Base-by-base conservation (phyloP, 53 echinoderm and acorn worm genomes). In the Paracentrotus lividus region DNA sequence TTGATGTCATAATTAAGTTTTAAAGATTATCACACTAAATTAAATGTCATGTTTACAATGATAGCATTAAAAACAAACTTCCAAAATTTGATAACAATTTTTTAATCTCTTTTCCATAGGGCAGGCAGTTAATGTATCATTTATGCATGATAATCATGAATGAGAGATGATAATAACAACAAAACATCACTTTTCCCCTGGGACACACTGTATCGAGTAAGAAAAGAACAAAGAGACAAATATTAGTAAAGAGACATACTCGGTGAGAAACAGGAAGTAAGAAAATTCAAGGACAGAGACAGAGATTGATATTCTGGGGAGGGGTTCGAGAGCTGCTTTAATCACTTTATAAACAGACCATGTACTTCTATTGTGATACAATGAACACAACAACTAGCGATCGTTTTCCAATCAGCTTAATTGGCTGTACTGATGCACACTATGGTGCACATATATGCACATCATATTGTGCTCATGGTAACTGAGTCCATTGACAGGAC, bases 341-440 rank as follows among this genome's bases (percentile, higher is more conserved):
- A 7, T 27, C 13, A 64, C 1, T 64, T 31, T 64, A n/a, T 47
- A 47, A n/a, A 81, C 40, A 81, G 16, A 81, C 45, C 81, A 47
- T 6, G 45, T 47, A 81, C 26, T 81, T 81, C 26, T 42, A 0
- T 0, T 42, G 8, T 47, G 18, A 14, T 61, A 0, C 26, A 24
- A 32, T 66, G 21, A 31, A 12, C 32, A 66, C 14, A 21, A 29
- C 3, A 36, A 16, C 49, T 12, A 81, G 26, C 81, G n/a, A 81
- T 81, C 81, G 47, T 10, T 27, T 8, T 81, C 26, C 81, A 81
- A 81, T 81, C 47, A 81, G 47, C 81, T 81, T 81, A 20, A 81
- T 81, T 81, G 47, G 47, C n/a, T 44, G 9, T 26, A 45, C 76
- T 36, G 38, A 76, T 40, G 24, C 47, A n/a, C 47, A 20, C 36